Base-by-base conservation (phyloP, 2,797 vertebrate genomes). In the Chiroxiphia lanceolata region DNA sequence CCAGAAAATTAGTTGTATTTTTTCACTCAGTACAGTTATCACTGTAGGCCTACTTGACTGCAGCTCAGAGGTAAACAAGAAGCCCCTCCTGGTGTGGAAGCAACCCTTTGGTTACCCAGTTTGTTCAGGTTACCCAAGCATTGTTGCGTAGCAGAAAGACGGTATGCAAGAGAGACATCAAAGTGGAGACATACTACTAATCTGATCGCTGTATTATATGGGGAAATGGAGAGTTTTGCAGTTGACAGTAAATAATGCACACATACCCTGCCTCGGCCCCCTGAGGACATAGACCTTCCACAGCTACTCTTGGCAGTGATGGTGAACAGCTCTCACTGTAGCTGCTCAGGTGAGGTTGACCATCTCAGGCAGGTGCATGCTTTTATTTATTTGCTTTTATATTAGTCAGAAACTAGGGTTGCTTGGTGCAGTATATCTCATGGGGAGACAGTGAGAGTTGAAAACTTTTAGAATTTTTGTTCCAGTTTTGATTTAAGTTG, bases 221-320 rank as follows among this genome's bases (percentile, higher is more conserved):
- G 13, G 64, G 19, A 89, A 47, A 83, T 11, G 33, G 11, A 27
- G 13, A 89, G 16, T 63, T 78, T 86, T 78, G 22, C 53, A 74
- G 23, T 19, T 84, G 48, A 8, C 18, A 69, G 15, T 48, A 75
- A 75, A 36, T 80, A 71, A 68, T 63, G 47, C 18, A 23, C 17
- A 31, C 17, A 31, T 27, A 19, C 1, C 3, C 6, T 1, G 7
- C 0, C 20, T 11, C 1, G 3, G 14, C 13, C 14, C 25, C 12
- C 15, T 0, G 1, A 15, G 63, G 29, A 10, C 65, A 31, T 15
- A n/a, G 40, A 33, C 34, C 8, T 69, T 88, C 8, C 21, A 13
- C 2, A 1, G 57, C 29, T 57, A 3, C 57, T 27, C 0, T 3
- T n/a, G 70, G 54, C 13, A 4, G 27, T 50, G 44, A 72, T 61